Percentiles rank a stretch among this genome's conserved stretches.
Conservation (phyloP, 1,140 invertebrate species). For the Pseudomyrmex concolor region DNA sequence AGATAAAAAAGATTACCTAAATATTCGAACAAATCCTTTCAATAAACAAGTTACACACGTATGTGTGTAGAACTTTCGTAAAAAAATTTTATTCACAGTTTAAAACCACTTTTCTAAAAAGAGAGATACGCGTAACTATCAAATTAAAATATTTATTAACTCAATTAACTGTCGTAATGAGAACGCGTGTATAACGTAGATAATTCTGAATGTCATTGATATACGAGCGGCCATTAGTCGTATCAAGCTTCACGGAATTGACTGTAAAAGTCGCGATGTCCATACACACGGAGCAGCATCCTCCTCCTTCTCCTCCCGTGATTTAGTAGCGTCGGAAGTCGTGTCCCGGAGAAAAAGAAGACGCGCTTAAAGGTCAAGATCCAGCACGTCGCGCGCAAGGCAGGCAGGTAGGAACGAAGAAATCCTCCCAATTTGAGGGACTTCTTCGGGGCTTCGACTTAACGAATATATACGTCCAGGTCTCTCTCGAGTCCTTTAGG, state of each 20-base stretch:
- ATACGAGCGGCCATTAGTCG: background rate
- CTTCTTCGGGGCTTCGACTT: slow-evolving; percentile 80
- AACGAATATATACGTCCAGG: slow-evolving; percentile 84
- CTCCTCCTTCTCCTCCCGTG: background rate
- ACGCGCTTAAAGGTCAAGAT: slow-evolving; percentile 64
- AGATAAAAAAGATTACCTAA: no score
- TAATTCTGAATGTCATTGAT: background rate
- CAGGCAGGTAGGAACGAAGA: slow-evolving; percentile 42
- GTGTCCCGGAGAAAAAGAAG: slow-evolving; percentile 1
- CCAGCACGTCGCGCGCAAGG: slow-evolving; percentile 54
- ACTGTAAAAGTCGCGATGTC: background rate
- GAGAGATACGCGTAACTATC: background rate
- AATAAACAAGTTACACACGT: no score
- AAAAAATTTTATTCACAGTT: no score
- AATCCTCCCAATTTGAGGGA: slow-evolving; percentile 83
- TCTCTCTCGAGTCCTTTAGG: slow-evolving; percentile 57
- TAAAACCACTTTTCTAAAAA: no score
- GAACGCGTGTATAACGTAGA: background rate
- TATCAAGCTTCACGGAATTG: background rate
- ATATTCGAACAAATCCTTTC: no score
- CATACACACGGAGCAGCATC: background rate
- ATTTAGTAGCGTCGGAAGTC: slow-evolving; percentile 41
- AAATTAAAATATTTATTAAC: slow-evolving; percentile 5
- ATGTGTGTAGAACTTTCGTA: no score
- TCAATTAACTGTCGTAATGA: background rate